phyloP scores from a whole-genome alignment of 2,797 vertebrate species.

The Mormyrops boulengeri region DNA sequence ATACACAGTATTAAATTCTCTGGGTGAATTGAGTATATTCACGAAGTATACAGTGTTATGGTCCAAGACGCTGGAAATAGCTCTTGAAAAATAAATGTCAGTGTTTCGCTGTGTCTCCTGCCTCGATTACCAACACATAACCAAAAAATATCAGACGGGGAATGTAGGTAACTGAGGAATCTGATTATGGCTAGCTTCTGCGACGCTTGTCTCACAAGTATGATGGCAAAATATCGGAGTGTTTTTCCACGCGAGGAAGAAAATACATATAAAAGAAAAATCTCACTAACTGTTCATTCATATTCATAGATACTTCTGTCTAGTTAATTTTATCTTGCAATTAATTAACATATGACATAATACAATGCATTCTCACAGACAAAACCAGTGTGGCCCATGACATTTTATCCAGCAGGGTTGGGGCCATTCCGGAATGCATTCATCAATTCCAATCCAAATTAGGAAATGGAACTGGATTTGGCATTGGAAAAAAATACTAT shows the following conservation, averaged over 20 bases:
- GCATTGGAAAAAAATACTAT: too few relatives aligned
- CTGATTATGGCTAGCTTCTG: neutral
- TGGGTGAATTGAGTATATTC: neutral
- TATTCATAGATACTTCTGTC: neutral
- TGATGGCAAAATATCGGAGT: neutral
- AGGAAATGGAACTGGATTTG: too few relatives aligned
- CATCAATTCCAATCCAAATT: too few relatives aligned
- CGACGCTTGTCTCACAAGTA: neutral
- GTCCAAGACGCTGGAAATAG: neutral
- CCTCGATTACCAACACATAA: neutral
- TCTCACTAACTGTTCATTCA: neutral
- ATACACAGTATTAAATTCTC: neutral
- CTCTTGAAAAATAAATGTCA: neutral
- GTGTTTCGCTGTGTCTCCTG: neutral
- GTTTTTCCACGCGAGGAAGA: neutral
- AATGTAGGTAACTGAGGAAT: neutral
- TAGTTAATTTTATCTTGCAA: neutral
- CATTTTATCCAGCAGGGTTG: neutral
- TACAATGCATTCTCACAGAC: neutral
- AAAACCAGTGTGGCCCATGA: neutral
- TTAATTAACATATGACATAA: neutral
- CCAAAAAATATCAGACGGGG: neutral
- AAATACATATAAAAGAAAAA: neutral
- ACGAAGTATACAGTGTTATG: neutral
- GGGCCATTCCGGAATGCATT: too few relatives aligned